phyloP scores from a whole-genome alignment of 2,113 vertebrate species.

The Hemiprocne comata region DNA sequence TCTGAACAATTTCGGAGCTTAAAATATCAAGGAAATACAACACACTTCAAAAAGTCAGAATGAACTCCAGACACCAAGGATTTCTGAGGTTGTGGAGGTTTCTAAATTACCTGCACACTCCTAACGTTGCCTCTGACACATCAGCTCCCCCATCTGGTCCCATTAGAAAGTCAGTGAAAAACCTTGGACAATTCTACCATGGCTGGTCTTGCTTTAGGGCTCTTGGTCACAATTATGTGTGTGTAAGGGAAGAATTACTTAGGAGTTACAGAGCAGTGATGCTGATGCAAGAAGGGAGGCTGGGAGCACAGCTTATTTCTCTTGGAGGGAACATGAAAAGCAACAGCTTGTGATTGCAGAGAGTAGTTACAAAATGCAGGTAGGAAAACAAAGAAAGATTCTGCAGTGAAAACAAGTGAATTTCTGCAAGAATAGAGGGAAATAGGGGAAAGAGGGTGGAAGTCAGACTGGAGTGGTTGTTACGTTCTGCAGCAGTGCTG shows the following conservation, averaged over 20 bases:
- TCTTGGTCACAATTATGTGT: fast-evolving
- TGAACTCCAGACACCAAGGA: background rate
- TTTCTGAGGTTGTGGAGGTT: background rate
- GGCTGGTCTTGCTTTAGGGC: background rate
- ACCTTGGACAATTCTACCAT: background rate
- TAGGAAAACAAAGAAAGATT: background rate
- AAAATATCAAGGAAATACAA: background rate
- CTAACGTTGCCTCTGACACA: background rate
- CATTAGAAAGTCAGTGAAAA: background rate
- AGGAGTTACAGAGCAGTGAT: background rate
- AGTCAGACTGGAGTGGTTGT: background rate
- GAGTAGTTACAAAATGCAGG: background rate
- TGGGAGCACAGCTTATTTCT: background rate
- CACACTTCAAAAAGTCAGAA: background rate
- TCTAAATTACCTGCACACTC: background rate
- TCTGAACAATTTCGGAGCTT: background rate
- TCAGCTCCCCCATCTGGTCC: background rate
- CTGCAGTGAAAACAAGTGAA: background rate
- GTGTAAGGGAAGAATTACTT: background rate
- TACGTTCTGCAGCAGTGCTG: background rate
- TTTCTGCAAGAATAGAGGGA: background rate
- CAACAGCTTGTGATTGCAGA: background rate
- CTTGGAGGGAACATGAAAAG: background rate
- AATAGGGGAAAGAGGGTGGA: background rate
- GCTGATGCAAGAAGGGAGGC: background rate